phyloP scores from a whole-genome alignment of 1,140 invertebrate species.

The Argopecten irradians region DNA sequence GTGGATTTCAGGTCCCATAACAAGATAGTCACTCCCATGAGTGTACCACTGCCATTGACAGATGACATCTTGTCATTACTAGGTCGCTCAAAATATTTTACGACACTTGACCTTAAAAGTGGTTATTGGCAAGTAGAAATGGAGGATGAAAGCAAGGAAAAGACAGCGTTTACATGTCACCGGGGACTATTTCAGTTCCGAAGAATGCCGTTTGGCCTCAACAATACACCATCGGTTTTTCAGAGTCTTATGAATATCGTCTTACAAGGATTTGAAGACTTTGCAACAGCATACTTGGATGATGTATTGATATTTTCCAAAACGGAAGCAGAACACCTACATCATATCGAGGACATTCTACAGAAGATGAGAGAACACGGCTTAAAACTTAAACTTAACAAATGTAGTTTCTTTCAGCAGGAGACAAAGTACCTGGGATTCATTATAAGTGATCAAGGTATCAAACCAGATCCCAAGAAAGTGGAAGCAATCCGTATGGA shows the following conservation, averaged over 20 bases:
- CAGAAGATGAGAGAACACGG: background rate
- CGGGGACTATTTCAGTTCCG: conserved; percentile 54
- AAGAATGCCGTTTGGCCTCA: too few species aligned
- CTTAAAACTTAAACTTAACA: conserved; percentile 24
- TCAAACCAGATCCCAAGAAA: conserved; percentile 31
- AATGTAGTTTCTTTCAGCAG: conserved; percentile 20
- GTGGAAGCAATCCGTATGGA: too few species aligned
- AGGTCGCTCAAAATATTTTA: conserved; percentile 54
- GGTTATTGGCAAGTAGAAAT: conserved; percentile 76
- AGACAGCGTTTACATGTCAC: conserved; percentile 67
- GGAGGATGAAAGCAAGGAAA: conserved; percentile 63
- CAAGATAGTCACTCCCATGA: conserved; percentile 51
- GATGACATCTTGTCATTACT: conserved; percentile 63
- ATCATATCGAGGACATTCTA: background rate
- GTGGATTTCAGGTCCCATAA: conserved; percentile 66
- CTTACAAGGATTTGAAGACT: too few species aligned
- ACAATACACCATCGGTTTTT: too few species aligned
- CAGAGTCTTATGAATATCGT: too few species aligned
- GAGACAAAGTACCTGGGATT: conserved; percentile 24
- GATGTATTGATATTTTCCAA: conserved; percentile 24
- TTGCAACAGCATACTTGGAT: background rate
- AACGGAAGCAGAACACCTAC: too few species aligned
- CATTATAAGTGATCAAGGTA: background rate
- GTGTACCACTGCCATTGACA: conserved; percentile 61
- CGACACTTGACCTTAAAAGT: conserved; percentile 53